Evolutionary conservation across 2,888 invertebrate genomes (phyloP).

Genomic region (Polyommatus icarus): DNA sequence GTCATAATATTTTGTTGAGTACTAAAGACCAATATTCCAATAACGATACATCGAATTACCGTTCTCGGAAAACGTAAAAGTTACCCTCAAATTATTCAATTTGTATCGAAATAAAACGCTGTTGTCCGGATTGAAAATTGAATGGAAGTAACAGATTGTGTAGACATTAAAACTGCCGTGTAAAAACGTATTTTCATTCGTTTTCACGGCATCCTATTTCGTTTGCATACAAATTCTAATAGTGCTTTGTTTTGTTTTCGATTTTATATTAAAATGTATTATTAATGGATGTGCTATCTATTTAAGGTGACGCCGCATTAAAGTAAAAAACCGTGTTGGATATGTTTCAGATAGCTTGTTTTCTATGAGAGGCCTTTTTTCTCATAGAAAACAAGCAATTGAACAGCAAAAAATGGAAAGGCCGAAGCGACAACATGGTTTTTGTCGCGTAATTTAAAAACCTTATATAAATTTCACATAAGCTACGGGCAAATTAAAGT

Average conservation of each 20-base stretch:
- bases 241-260: neutral
- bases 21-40: neutral
- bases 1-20: neutral
- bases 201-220: conserved; percentile 13
- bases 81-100: conserved; percentile 27
- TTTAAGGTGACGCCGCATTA: too few relatives aligned
- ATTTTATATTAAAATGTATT: too few relatives aligned
- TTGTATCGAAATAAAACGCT: conserved; percentile 12
- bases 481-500: too few relatives aligned
- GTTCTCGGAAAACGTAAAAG: neutral
- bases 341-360: too few relatives aligned
- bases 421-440: too few relatives aligned
- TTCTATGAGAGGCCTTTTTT: too few relatives aligned
- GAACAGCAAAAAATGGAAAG: too few relatives aligned
- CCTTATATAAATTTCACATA: too few relatives aligned
- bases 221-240: conserved; percentile 11
- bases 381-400: too few relatives aligned
- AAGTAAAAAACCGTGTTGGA: too few relatives aligned
- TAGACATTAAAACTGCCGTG: conserved; percentile 28
- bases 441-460: too few relatives aligned
- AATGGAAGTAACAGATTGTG: conserved; percentile 23
- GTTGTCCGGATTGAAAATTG: conserved; percentile 21
- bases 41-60: neutral
- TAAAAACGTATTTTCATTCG: conserved; percentile 25
- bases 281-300: too few relatives aligned